Base-by-base conservation (phyloP, 2,797 vertebrate species). In the Melanotaenia parkinsoni region DNA sequence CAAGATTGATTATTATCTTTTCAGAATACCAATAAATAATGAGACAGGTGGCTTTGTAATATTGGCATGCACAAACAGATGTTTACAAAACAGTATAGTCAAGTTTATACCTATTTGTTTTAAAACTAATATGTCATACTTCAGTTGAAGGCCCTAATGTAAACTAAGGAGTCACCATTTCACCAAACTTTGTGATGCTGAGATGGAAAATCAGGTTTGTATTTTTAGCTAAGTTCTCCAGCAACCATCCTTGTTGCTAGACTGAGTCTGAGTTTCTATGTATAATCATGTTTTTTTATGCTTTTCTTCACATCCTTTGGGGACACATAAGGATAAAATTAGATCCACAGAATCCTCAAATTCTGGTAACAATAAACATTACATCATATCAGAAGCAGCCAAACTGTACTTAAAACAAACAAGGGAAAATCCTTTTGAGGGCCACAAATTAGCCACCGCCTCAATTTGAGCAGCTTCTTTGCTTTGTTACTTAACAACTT, bases 361-460 rank as follows among this genome's bases (percentile, higher is more conserved):
- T 58, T 60, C 30, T 69, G 40, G 30, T 26, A 58, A 64, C 40
- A 79, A 47, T 18, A 51, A 63, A 63, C 68, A 68, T 77, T 37
- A 59, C 32, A 58, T 38, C 64, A 58, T 38, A 79, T 85, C 83
- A 80, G 62, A 76, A 67, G 67, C 58, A 63, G 43, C 40, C 37
- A 63, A 67, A 83, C 67, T 76, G 61, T 59, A 67, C 76, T 76
- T 75, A 67, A 80, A 80, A 77, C 70, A 81, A 86, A 87, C 58
- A 83, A 65, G 40, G 77, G 61, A 71, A 77, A 56, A 76, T 59
- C 51, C 72, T 69, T 72, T 18, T 20, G 74, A 72, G 79, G 79
- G 14, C 35, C 73, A 38, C 72, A 84, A 72, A 80, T 58, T 53
- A 68, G 67, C 76, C 40, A 18, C 77, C 70, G 58, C 77, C 74